A percentile compares a stretch with the other conserved stretches of the same genome.
These are phyloP conservation scores for Dromiciops gliroides DNA, from an alignment of 2,113 vertebrate genomes.

Conservation along the genomic window DNA sequence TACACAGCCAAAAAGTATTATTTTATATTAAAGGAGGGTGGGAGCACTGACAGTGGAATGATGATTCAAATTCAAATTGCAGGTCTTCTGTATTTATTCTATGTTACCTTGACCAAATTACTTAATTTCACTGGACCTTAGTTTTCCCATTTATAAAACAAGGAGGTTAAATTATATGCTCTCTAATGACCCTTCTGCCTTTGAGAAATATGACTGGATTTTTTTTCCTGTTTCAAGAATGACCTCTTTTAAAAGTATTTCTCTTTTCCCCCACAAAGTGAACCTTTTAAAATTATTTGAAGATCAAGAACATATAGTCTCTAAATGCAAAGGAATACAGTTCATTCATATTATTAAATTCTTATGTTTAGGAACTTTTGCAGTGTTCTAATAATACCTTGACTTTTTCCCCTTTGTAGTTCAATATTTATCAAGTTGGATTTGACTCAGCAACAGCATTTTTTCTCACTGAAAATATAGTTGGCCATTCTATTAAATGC, in stretches of 20 bases:
- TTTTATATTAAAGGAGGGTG: background rate
- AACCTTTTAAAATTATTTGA: background rate
- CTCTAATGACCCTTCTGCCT: background rate
- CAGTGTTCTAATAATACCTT: background rate
- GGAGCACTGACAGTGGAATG: background rate
- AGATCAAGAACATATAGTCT: conserved; percentile 16
- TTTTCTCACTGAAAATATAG: conserved; percentile 12
- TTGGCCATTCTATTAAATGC: conserved; percentile 66
- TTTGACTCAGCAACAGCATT: conserved; percentile 21
- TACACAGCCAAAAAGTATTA: background rate
- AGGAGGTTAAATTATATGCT: background rate
- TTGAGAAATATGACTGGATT: background rate
- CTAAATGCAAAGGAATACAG: background rate
- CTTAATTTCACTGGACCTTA: background rate
- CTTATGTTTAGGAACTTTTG: conserved; percentile 14
- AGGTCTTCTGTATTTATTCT: background rate
- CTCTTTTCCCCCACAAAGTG: background rate
- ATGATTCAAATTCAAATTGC: background rate
- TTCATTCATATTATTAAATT: conserved; percentile 8
- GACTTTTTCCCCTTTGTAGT: background rate
- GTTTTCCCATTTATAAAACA: background rate
- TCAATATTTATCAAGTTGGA: conserved; percentile 14
- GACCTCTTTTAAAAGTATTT: background rate
- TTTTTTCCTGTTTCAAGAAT: background rate
- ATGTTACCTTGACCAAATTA: background rate